Conservation (phyloP, 2,113 vertebrate species). For the Platycercus adscitus region DNA sequence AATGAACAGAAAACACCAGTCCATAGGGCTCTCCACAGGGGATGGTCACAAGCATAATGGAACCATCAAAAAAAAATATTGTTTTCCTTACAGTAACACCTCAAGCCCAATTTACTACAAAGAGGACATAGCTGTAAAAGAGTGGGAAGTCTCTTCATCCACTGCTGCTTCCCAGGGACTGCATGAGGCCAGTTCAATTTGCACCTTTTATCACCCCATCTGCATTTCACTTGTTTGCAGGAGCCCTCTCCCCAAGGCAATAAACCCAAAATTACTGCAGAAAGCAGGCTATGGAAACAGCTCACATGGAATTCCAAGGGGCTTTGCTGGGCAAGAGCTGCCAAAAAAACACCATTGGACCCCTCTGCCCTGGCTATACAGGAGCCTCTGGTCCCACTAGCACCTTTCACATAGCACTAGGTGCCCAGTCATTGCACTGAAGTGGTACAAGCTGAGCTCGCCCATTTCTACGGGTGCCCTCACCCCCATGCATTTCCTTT, state of each 20-base stretch:
- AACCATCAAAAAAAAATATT: slow-evolving; percentile 60
- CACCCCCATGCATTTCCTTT: neutral
- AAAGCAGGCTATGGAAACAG: neutral
- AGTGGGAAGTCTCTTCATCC: slow-evolving; percentile 22
- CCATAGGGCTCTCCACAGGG: neutral
- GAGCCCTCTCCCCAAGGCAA: slow-evolving; percentile 25
- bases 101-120: slow-evolving; percentile 46
- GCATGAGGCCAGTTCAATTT: slow-evolving; percentile 63
- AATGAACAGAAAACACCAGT: slow-evolving; percentile 66
- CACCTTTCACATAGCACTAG: neutral
- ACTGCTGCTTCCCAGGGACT: slow-evolving; percentile 42
- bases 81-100: slow-evolving; percentile 61
- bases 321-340: neutral
- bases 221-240: slow-evolving; percentile 18
- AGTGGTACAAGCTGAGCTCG: fast-evolving
- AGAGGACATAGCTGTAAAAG: slow-evolving; percentile 3
- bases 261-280: slow-evolving; percentile 60
- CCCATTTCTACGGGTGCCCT: neutral
- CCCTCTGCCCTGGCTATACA: neutral
- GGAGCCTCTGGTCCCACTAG: neutral
- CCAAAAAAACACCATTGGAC: neutral
- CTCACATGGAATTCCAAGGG: neutral
- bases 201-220: slow-evolving; percentile 56
- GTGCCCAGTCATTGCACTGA: neutral
- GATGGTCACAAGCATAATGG: neutral